Conservation (phyloP, 2,113 vertebrate species). For the Natator depressus region DNA sequence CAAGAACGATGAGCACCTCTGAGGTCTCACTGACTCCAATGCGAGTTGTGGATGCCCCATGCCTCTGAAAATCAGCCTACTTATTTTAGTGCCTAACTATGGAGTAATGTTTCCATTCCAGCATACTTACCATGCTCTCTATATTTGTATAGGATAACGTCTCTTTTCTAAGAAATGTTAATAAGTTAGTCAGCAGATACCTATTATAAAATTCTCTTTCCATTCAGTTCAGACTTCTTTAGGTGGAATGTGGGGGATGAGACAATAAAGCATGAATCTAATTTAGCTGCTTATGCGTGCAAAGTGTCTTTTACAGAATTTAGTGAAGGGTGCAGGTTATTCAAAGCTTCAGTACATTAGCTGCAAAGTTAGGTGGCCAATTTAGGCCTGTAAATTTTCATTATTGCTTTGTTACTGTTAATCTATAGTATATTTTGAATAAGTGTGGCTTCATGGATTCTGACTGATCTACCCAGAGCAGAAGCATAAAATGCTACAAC, state of each 20-base stretch:
- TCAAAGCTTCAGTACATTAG: not conserved
- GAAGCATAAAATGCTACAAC: no score
- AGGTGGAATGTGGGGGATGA: not conserved
- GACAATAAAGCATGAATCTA: not conserved
- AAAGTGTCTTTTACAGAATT: not conserved
- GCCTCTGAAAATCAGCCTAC: not conserved
- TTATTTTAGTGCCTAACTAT: not conserved
- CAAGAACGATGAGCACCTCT: not conserved
- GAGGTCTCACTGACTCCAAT: not conserved
- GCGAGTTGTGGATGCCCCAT: rapidly evolving
- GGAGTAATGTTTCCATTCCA: not conserved
- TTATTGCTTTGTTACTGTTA: not conserved
- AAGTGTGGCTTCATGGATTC: not conserved
- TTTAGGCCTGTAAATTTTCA: not conserved
- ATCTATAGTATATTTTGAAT: not conserved
- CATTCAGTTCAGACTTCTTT: not conserved
- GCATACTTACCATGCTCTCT: not conserved
- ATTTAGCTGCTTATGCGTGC: not conserved
- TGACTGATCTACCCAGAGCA: no score
- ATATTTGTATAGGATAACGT: not conserved
- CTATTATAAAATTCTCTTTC: not conserved
- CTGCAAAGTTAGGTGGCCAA: not conserved
- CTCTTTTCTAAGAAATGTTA: not conserved
- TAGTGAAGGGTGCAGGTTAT: not conserved
- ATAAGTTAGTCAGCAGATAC: not conserved